Evolutionary conservation across 1,140 invertebrate species (phyloP).

Genomic region (Piezodorus guildinii): DNA sequence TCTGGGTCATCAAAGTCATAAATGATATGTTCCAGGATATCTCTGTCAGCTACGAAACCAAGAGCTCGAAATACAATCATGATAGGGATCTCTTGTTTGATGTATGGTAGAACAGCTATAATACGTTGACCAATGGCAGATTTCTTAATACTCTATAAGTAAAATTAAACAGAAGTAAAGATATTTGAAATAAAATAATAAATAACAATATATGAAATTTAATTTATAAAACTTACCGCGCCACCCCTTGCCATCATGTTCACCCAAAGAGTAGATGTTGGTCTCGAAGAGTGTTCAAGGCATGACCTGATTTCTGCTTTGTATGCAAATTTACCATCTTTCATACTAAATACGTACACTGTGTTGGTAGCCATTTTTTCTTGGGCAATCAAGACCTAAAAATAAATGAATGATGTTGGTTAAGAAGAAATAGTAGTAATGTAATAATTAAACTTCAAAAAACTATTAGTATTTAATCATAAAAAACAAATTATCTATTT

Average conservation of each 20-base stretch:
- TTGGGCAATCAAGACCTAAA: slow-evolving; percentile 81
- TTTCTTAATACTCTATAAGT: slow-evolving; percentile 76
- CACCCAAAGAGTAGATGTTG: slow-evolving; percentile 94
- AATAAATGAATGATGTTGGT: slow-evolving; percentile 3
- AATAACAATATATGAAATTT: too few relatives aligned
- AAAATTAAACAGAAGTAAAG: not conserved
- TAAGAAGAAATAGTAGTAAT: not conserved
- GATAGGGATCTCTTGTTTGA: slow-evolving; percentile 98
- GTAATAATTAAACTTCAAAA: not conserved
- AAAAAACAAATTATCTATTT: not conserved
- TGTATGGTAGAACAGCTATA: slow-evolving; percentile 94
- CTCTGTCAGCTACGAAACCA: slow-evolving; percentile 96
- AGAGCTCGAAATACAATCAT: slow-evolving; percentile 97
- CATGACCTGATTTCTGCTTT: slow-evolving; percentile 95
- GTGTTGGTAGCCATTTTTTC: slow-evolving; percentile 99
- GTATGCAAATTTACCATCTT: slow-evolving; percentile 93
- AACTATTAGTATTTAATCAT: not conserved
- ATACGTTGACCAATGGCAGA: slow-evolving; percentile 96
- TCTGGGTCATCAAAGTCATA: slow-evolving; percentile 99
- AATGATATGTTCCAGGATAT: slow-evolving; percentile 97
- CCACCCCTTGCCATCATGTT: slow-evolving; percentile 98
- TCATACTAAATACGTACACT: slow-evolving; percentile 98
- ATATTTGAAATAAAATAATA: not conserved
- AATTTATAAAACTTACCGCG: slow-evolving; percentile 41
- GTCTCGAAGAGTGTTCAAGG: slow-evolving; percentile 81